phyloP scores from a whole-genome alignment of 2,113 vertebrate genomes.

The Crotalus tigris region DNA sequence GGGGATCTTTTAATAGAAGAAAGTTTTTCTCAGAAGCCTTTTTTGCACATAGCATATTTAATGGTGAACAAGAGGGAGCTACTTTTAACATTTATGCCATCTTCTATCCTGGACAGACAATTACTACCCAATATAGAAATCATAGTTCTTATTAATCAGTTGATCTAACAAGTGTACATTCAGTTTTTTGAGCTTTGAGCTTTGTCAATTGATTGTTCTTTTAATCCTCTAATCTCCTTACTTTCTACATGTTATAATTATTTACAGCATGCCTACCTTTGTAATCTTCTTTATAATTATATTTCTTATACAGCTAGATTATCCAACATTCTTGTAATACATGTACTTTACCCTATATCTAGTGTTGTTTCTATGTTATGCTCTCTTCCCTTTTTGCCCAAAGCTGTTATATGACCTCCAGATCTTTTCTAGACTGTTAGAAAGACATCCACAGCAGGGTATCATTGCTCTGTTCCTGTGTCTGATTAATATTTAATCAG shows the following conservation, averaged over 20 bases:
- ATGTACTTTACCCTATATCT: constrained; percentile 61
- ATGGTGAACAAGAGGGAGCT: neutral
- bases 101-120: neutral
- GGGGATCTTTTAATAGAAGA: neutral
- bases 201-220: neutral
- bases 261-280: neutral
- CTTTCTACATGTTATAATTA: neutral
- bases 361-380: constrained; percentile 69
- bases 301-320: neutral
- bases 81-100: neutral
- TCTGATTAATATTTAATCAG: constrained; percentile 97
- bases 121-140: neutral
- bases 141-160: neutral
- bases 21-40: neutral
- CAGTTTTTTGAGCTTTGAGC: neutral
- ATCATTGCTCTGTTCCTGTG: constrained; percentile 87
- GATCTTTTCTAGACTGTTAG: constrained; percentile 83
- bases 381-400: constrained; percentile 72
- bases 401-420: constrained; percentile 84
- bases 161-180: neutral
- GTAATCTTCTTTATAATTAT: neutral
- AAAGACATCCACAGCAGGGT: constrained; percentile 85
- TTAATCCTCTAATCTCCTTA: neutral
- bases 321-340: constrained; percentile 28
- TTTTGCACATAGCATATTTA: neutral